Evolutionary conservation across 2,888 invertebrate species (phyloP).

Genomic region (Geophilus truncorum): DNA sequence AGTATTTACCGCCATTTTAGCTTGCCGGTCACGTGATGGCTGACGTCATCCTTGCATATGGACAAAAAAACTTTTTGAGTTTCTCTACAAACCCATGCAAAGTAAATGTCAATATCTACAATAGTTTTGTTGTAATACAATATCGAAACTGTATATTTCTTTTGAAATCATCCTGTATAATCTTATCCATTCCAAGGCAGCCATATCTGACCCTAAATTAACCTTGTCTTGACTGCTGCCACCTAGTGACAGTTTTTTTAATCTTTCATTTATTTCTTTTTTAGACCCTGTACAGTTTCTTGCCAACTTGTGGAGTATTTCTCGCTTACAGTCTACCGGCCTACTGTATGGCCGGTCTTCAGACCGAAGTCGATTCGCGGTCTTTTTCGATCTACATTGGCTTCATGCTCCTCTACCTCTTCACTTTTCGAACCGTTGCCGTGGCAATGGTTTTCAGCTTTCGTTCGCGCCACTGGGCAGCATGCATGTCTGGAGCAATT

Average conservation of each 20-base stretch:
- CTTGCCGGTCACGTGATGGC: too few species aligned
- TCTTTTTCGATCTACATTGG: constrained; percentile 42
- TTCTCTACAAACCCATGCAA: too few species aligned
- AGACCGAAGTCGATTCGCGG: constrained; percentile 40
- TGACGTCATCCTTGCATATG: too few species aligned
- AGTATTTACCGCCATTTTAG: too few species aligned
- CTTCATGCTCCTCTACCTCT: constrained; percentile 47
- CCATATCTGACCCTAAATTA: too few species aligned
- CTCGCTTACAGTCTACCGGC: constrained; percentile 80
- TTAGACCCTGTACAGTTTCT: constrained; percentile 71
- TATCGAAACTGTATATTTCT: too few species aligned
- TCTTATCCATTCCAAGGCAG: too few species aligned
- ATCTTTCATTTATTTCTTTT: constrained; percentile 39
- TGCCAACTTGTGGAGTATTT: constrained; percentile 74
- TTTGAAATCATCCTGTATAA: too few species aligned
- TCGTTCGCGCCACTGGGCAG: constrained; percentile 59
- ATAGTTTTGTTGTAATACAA: too few species aligned
- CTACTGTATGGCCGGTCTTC: constrained; percentile 47
- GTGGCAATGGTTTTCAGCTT: constrained; percentile 63
- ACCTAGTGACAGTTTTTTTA: neutral
- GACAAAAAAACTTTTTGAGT: too few species aligned
- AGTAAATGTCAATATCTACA: too few species aligned
- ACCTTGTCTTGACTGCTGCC: too few species aligned
- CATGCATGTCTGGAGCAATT: constrained; percentile 58
- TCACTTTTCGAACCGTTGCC: constrained; percentile 45